Percentiles rank a stretch among this genome's conserved stretches.
These are phyloP conservation scores for Solenodon paradoxus DNA, from an alignment of 2,113 vertebrate genomes.

Conservation along the genomic window DNA sequence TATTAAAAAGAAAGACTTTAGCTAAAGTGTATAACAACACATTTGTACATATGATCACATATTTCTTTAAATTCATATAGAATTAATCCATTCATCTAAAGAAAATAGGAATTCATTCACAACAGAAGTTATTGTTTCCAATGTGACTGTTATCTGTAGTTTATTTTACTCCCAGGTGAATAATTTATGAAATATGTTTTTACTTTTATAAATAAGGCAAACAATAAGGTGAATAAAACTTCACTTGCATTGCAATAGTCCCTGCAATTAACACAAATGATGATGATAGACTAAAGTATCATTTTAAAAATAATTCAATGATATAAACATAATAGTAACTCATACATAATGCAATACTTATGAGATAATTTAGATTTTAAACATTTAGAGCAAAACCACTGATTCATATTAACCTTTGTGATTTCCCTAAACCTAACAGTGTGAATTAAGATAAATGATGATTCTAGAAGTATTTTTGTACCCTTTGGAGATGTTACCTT, in stretches of 20 bases:
- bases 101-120: not conserved
- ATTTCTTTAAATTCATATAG: not conserved
- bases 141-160: not conserved
- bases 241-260: not conserved
- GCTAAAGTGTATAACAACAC: not conserved
- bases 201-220: not conserved
- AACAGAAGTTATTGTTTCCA: not conserved
- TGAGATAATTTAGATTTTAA: not conserved
- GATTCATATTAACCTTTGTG: not conserved
- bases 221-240: not conserved
- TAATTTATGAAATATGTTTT: not conserved
- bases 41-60: not conserved
- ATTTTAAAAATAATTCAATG: not conserved
- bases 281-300: not conserved
- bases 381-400: not conserved
- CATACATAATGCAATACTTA: not conserved
- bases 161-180: not conserved
- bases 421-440: not conserved
- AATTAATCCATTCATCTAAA: not conserved
- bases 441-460: not conserved
- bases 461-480: not conserved
- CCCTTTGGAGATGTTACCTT: not conserved
- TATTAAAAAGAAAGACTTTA: not conserved
- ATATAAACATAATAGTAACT: not conserved
- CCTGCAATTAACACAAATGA: not conserved